Percentiles rank a stretch among this genome's conserved stretches.
These are phyloP conservation scores for Pempheris klunzingeri DNA, from an alignment of 2,797 vertebrate genomes.

Conservation along the genomic window DNA sequence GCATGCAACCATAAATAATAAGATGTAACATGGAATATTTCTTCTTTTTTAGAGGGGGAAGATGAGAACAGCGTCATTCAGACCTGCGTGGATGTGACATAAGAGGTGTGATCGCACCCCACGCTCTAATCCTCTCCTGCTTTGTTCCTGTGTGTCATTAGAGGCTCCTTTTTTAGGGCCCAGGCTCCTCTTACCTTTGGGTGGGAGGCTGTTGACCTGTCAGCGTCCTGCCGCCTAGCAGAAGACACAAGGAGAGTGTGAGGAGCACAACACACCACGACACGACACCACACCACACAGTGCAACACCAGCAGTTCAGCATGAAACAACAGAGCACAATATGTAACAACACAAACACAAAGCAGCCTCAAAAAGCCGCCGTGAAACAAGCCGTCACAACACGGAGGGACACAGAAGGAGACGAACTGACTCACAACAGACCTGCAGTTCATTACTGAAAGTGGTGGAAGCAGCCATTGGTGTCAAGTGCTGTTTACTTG, in stretches of 20 bases:
- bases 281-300: background rate
- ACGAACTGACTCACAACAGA: conserved; percentile 31
- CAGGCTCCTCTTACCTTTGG: conserved; percentile 38
- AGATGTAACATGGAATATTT: background rate
- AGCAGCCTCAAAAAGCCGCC: background rate
- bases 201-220: conserved; percentile 73
- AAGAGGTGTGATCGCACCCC: conserved; percentile 40
- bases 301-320: conserved; percentile 23
- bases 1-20: conserved; percentile 2
- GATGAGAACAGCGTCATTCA: conserved; percentile 29
- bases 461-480: conserved; percentile 56
- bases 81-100: conserved; percentile 15
- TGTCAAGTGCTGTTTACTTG: conserved; percentile 74
- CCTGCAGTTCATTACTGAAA: conserved; percentile 64
- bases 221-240: conserved; percentile 53
- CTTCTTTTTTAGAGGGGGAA: conserved; percentile 14
- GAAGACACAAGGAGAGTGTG: conserved; percentile 22
- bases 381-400: conserved; percentile 9
- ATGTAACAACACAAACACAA: conserved; percentile 1
- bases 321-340: conserved; percentile 19
- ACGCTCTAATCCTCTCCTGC: conserved; percentile 17
- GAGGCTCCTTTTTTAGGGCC: conserved; percentile 48
- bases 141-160: conserved; percentile 46
- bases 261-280: conserved; percentile 21
- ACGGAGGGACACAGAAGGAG: conserved; percentile 10